Evolutionary conservation across 1,140 invertebrate species (phyloP).

Genomic region (Calephelis virginiensis): DNA sequence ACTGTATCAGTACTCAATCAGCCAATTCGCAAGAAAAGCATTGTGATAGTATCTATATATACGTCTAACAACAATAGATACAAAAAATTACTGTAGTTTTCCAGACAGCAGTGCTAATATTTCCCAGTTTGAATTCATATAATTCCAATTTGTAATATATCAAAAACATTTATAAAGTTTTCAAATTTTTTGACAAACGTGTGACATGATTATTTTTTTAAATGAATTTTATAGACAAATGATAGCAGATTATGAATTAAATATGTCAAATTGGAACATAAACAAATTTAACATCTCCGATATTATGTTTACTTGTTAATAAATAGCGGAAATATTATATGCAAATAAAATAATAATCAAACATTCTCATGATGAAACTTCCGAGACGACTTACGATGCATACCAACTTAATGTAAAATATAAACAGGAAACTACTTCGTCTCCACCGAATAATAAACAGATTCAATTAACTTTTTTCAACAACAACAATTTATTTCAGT

Average conservation of each 20-base stretch:
- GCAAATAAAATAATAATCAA: background rate
- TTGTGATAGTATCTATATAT: too few species aligned
- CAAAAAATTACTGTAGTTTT: conserved; percentile 26
- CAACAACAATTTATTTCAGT: too few species aligned
- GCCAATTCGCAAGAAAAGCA: too few species aligned
- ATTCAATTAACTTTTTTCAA: background rate
- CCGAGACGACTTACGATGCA: background rate
- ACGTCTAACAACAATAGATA: too few species aligned
- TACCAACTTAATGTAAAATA: background rate
- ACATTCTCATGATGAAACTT: background rate
- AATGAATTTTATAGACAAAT: background rate
- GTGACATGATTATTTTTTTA: background rate
- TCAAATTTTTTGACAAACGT: background rate
- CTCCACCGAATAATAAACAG: background rate
- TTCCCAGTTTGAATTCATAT: conserved; percentile 48
- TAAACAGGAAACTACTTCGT: background rate
- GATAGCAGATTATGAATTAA: background rate
- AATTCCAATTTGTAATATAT: background rate
- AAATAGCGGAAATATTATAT: background rate
- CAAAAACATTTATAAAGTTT: background rate
- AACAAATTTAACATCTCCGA: background rate
- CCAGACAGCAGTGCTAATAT: conserved; percentile 38
- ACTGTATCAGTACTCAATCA: too few species aligned
- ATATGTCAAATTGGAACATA: background rate
- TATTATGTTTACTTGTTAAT: too few species aligned